These are phyloP conservation scores for Dermatophagoides farinae DNA, from an alignment of 1,140 invertebrate species.

Conservation along the genomic window DNA sequence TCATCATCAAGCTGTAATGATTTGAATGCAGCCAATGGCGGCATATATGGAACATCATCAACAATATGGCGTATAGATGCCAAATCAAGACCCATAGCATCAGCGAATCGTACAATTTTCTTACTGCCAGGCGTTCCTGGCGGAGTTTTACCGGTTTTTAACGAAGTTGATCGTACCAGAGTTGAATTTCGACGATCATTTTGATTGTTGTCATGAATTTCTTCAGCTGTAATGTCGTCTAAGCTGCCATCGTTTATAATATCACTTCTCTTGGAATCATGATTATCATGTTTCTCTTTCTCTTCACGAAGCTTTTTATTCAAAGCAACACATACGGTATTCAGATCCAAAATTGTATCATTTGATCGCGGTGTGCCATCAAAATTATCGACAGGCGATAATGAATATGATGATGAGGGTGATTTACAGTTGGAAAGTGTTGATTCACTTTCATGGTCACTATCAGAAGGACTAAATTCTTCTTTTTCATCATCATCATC, in stretches of 20 bases:
- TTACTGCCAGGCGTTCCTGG: slow-evolving; percentile 44
- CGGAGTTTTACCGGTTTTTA: slow-evolving; percentile 41
- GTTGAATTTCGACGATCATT: slow-evolving; percentile 1
- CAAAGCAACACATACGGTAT: background rate
- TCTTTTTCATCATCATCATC: background rate
- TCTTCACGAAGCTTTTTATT: background rate
- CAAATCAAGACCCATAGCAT: slow-evolving; percentile 74
- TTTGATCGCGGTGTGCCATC: background rate
- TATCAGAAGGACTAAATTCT: background rate
- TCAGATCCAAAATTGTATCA: background rate
- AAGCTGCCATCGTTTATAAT: background rate
- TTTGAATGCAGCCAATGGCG: slow-evolving; percentile 42
- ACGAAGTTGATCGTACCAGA: slow-evolving; percentile 48
- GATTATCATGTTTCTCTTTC: background rate
- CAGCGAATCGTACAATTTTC: slow-evolving; percentile 86
- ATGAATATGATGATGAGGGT: background rate
- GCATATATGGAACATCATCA: slow-evolving; percentile 56
- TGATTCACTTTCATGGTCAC: background rate
- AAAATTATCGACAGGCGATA: background rate
- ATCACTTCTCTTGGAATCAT: background rate
- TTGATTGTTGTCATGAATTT: background rate
- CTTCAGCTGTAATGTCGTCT: background rate
- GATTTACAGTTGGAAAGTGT: background rate
- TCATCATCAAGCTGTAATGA: background rate
- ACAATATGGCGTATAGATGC: slow-evolving; percentile 43